These are phyloP conservation scores for Columba guinea DNA, from an alignment of 2,797 vertebrate genomes.

Conservation along the genomic window DNA sequence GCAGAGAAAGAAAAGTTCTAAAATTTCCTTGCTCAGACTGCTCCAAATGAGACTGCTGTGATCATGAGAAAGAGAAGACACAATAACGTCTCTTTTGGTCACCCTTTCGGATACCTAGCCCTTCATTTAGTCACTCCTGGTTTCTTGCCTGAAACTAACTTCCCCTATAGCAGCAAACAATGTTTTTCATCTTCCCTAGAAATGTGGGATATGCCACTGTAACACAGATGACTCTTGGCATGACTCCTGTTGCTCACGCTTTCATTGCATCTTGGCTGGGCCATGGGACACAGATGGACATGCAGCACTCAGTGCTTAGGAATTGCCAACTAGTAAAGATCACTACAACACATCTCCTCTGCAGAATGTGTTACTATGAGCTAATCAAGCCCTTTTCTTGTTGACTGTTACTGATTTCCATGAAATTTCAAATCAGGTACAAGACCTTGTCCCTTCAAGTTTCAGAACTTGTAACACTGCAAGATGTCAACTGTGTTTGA, in stretches of 20 bases:
- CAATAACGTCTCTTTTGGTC: background rate
- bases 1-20: background rate
- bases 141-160: background rate
- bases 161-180: background rate
- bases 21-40: background rate
- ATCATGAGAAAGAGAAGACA: background rate
- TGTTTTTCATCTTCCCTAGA: background rate
- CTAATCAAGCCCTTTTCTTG: background rate
- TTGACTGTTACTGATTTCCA: background rate
- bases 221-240: background rate
- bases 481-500: background rate
- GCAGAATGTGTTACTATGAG: background rate
- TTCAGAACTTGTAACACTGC: background rate
- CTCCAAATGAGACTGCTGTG: background rate
- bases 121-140: background rate
- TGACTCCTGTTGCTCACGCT: background rate
- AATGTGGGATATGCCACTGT: background rate
- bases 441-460: background rate
- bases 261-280: background rate
- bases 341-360: background rate
- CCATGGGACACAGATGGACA: background rate
- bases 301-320: background rate
- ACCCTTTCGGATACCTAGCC: rapidly evolving
- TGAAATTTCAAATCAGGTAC: background rate
- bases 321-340: background rate